Percentiles rank a stretch among this genome's conserved stretches.
These are phyloP conservation scores for Tiliacea citrago DNA, from an alignment of 2,888 invertebrate genomes.

Conservation along the genomic window DNA sequence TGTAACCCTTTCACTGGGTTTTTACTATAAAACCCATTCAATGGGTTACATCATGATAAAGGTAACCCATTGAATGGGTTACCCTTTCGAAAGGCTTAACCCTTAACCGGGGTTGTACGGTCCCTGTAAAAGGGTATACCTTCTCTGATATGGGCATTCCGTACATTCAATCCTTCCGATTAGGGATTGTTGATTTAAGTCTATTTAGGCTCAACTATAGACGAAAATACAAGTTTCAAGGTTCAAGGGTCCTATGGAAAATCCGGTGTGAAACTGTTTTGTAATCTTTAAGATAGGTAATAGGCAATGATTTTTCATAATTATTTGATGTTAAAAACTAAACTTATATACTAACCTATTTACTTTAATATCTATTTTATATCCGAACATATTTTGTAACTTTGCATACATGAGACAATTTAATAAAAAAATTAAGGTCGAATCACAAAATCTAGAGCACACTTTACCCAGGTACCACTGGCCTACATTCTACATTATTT, in stretches of 20 bases:
- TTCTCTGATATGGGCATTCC: background rate
- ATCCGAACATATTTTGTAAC: background rate
- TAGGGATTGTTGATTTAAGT: no score
- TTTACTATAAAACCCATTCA: no score
- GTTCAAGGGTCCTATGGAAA: background rate
- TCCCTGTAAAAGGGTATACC: no score
- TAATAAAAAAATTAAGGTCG: background rate
- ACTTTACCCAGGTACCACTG: constrained; percentile 15
- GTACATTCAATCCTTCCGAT: background rate
- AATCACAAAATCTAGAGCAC: constrained; percentile 5
- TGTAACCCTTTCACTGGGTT: no score
- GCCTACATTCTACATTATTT: constrained; percentile 40
- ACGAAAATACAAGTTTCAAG: background rate
- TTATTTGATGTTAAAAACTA: background rate
- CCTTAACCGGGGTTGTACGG: no score
- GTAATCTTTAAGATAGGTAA: background rate
- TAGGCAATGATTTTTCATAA: background rate
- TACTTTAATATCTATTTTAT: background rate
- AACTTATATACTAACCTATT: no score
- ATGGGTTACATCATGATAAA: no score
- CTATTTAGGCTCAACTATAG: background rate
- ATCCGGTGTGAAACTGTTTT: no score
- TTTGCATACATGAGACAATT: background rate
- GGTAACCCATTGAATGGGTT: no score
- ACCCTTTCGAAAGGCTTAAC: no score